A percentile compares a stretch with the other conserved stretches of the same genome.
Conservation (phyloP, 2,888 invertebrate genomes). For the Tipula vernalis region DNA sequence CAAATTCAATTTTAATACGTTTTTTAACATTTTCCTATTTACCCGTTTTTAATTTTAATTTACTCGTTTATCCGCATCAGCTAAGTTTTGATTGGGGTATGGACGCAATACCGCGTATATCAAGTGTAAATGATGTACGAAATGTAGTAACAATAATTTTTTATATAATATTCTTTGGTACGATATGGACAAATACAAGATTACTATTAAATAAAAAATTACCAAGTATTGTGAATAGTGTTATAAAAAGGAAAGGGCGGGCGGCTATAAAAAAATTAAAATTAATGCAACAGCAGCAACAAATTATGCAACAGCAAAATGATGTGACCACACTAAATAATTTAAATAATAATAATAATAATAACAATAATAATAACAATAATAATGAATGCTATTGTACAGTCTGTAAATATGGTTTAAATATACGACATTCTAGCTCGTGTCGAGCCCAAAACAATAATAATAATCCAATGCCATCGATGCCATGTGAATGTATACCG, state of each 20-base stretch:
- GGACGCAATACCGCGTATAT: conserved; percentile 86
- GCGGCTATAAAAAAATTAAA: conserved; percentile 27
- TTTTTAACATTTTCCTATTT: conserved; percentile 84
- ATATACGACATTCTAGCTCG: conserved; percentile 53
- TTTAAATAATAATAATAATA: conserved; percentile 14
- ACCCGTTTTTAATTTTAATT: conserved; percentile 79
- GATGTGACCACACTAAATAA: conserved; percentile 34
- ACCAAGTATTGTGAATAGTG: conserved; percentile 16
- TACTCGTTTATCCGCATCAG: conserved; percentile 73
- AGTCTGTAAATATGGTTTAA: conserved; percentile 53
- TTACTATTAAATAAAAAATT: conserved; percentile 12
- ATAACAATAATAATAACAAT: conserved; percentile 17
- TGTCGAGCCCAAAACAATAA: conserved; percentile 57
- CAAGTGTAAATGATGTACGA: conserved; percentile 61
- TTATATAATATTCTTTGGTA: conserved; percentile 43
- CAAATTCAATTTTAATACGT: conserved; percentile 65
- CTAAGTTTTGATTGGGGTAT: conserved; percentile 98
- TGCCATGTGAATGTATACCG: conserved; percentile 21
- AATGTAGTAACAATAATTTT: conserved; percentile 64
- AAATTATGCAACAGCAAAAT: conserved; percentile 24
- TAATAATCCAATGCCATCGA: conserved; percentile 20
- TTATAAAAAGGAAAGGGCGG: conserved; percentile 29
- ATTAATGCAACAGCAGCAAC: conserved; percentile 14
- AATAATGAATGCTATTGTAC: conserved; percentile 16
- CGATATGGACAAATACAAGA: conserved; percentile 25